Evolutionary conservation across 2,888 invertebrate genomes (phyloP), one percentile per base, ranked within the genome.

Genomic region (Diogma glabrata): DNA sequence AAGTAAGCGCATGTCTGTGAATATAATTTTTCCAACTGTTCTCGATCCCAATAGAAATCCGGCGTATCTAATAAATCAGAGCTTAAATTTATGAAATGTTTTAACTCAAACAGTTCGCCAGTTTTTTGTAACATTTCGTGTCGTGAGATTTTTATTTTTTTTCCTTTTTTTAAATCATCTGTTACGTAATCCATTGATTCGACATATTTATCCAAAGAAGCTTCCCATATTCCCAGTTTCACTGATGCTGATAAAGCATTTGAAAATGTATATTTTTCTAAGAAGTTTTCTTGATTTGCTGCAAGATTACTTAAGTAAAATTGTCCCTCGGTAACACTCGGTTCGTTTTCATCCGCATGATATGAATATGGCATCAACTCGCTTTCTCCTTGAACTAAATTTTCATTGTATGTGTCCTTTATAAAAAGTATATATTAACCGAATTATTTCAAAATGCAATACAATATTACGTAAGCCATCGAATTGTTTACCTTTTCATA

Each of bases 31-130:
- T 96, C 96, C 24, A 96, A 72, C 51, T 87, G 78, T 60, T 94
- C 92, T 50, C 92, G 79, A 62, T 97, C 96, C 97, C 97, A 97
- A 71, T 97, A 97, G 71, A 95, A 94, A 72, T 97, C 97, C 0
- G 96, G 95, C 0, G 91, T 91, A 67, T 95, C 95, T 57, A 96
- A 72, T 40, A 96, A 73, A 68, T 96, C 95, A 0, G 95, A 95
- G 59, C 92, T 90, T 56, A 97, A 75, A 69, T 93, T 97, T 50
- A 97, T 83, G 17, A 84, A 77, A 70, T 95, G 94, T 4, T 93
- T 77, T 24, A 95, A 72, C 0, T 88, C 86, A 65, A 92, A 92
- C 17, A 95, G 66, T 73, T 94, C 89, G 0, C 95, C 95, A 48
- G 86, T 84, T 65, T 86, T 87, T 26, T 78, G 75, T 28, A 89